These are phyloP conservation scores for Semotilus atromaculatus DNA, from an alignment of 2,797 vertebrate genomes.

Conservation along the genomic window DNA sequence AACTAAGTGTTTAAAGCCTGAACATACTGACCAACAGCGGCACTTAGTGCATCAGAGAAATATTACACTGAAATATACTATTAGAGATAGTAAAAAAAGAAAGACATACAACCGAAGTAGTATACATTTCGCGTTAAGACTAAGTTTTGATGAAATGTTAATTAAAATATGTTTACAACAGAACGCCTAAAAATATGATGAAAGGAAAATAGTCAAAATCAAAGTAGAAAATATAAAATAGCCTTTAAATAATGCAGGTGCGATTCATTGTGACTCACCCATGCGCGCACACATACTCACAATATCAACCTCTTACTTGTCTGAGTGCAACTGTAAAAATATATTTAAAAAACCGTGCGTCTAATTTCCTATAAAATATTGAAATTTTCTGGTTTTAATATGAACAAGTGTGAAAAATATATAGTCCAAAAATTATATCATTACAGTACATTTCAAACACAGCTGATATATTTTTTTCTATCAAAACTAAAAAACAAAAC, in stretches of 20 bases:
- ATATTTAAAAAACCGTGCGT: not conserved
- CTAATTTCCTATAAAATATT: not conserved
- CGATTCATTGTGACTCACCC: not conserved
- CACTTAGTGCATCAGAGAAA: conserved; percentile 66
- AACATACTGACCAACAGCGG: conserved; percentile 73
- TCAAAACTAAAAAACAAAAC: not conserved
- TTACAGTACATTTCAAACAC: too few relatives aligned
- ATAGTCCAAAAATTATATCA: not conserved
- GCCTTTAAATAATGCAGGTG: not conserved
- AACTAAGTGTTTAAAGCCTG: not conserved
- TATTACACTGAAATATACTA: conserved; percentile 52
- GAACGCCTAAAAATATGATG: not conserved
- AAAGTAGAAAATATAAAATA: not conserved
- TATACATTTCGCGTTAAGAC: too few relatives aligned
- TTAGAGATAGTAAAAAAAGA: too few relatives aligned
- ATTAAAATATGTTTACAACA: fast-evolving
- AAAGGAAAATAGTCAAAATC: not conserved
- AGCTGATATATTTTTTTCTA: not conserved
- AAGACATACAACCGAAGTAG: too few relatives aligned
- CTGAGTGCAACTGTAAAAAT: not conserved
- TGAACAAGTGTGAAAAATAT: not conserved
- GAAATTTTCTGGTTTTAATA: not conserved
- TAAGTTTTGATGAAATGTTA: not conserved
- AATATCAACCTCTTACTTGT: not conserved
- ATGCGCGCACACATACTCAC: not conserved